These are phyloP conservation scores for Nomada goodeniana DNA, from an alignment of 2,888 invertebrate genomes.

Conservation along the genomic window DNA sequence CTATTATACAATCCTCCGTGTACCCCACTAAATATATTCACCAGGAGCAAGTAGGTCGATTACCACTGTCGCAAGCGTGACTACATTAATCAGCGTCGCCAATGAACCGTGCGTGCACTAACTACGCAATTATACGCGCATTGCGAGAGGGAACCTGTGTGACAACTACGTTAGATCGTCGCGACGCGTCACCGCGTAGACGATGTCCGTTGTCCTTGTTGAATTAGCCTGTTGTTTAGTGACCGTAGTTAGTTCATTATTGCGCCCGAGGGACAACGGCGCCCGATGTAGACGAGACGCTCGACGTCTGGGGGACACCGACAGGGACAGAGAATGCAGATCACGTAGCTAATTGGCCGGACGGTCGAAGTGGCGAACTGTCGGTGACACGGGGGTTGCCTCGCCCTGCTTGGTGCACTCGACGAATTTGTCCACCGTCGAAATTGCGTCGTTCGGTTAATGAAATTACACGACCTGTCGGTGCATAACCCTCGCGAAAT, in stretches of 20 bases:
- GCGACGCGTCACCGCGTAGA: background rate
- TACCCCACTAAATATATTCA: constrained; percentile 17
- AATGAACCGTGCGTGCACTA: constrained; percentile 37
- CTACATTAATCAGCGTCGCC: constrained; percentile 64
- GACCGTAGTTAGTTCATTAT: constrained; percentile 77
- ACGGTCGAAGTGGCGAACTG: constrained; percentile 63
- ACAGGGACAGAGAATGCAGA: constrained; percentile 67
- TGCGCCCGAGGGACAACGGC: constrained; percentile 70
- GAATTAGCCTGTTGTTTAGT: constrained; percentile 74
- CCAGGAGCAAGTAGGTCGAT: constrained; percentile 30
- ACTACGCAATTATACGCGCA: constrained; percentile 52
- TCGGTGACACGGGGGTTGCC: constrained; percentile 32
- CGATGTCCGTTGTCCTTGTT: constrained; percentile 35
- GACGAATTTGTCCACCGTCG: constrained; percentile 47
- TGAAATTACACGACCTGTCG: constrained; percentile 56
- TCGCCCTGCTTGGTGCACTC: constrained; percentile 34
- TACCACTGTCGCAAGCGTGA: constrained; percentile 39
- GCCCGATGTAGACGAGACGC: constrained; percentile 1
- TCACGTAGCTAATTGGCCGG: constrained; percentile 77
- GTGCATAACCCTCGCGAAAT: constrained; percentile 20
- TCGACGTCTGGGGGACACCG: constrained; percentile 9
- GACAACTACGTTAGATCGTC: background rate
- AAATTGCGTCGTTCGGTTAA: constrained; percentile 59
- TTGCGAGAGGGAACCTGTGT: no score
- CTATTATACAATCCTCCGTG: background rate